Base-by-base conservation (phyloP, 2,113 vertebrate genomes). In the Catharus minimus region DNA sequence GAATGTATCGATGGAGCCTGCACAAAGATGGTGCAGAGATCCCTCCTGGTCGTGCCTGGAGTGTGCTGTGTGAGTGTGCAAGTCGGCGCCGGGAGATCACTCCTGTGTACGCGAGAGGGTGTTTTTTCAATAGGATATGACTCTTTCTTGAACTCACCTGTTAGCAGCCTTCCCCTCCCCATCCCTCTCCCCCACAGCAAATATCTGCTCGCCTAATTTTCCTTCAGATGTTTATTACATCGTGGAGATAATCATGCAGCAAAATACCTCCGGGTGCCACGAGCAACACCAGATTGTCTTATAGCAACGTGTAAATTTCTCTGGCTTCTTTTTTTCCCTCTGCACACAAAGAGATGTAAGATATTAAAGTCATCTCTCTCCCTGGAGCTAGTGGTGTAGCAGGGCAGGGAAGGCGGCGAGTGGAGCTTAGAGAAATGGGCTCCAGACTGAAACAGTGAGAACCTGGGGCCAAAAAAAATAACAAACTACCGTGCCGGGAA, bases 181-280 rank as follows among this genome's bases (percentile, higher is more conserved):
- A 75, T 27, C 79, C 81, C 43, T 30, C 78, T 52, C 30, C 73
- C 68, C 61, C 75, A 8, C 56, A 78, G 77, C 83, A 95, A 91
- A 95, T 92, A 92, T 65, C 88, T 94, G 71, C 67, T 92, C n/a
- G 79, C 61, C 76, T 95, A 53, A 94, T 95, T 95, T 93, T 82
- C 91, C 88, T 82, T 96, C 87, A 95, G 88, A 88, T 94, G 92
- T 95, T 96, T 96, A 95, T 96, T 95, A 65, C 79, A 89, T 89
- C 1, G 47, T 33, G 79, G 66, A 96, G 92, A 96, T 94, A 94
- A 96, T 89, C 50, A 61, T 53, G 82, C 81, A 73, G 92, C 79
- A 86, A 92, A 96, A 95, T 67, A 94, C 86, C 88, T 96, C 83
- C n/a, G 16, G 5, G 86, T 90, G 92, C 86, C 82, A 94, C 27